Evolutionary conservation across 1,140 invertebrate species (phyloP), one percentile per base, ranked within the genome.

Genomic region (Wasmannia auropunctata): DNA sequence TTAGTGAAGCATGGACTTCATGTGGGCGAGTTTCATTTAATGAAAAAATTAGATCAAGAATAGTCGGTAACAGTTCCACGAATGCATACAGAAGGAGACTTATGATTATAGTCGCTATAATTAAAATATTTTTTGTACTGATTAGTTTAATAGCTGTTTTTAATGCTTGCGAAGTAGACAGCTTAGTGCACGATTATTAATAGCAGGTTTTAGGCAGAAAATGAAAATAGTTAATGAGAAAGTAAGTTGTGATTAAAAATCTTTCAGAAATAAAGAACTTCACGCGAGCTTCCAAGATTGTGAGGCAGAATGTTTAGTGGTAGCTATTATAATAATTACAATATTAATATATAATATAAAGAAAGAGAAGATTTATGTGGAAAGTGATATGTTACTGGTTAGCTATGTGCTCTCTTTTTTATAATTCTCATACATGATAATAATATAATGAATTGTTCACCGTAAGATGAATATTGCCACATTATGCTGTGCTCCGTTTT

Each of bases 401-500:
- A 4, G 14, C 3, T 58, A 63, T 10, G 11, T 63, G 60, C 31
- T 63, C n/a, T 63, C 16, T 46, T 54, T 46, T 65, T 34, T n/a
- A 79, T 49, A 56, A 70, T 43, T 58, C 19, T 72, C 28, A 49
- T 75, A 75, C 54, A 8, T 75, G n/a, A 5, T 19, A 22, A 0
- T 25, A 75, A 0, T 75, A 31, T 62, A n/a, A 69, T 75, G 25
- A 0, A 10, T 11, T 34, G 14, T 74, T 75, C 11, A 16, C 51
- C 40, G 8, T 2, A 6, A 7, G 7, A 43, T 43, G 67, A 58
- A 37, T 84, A 14, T 37, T 75, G 54, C 1, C 22, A 40, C 80
- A 84, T 49, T 74, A 84, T 84, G 3, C 62, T 34, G 10, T 25
- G 51, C 16, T 84, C 69, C n/a, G 2, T 75, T 60, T 49, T 22